Evolutionary conservation across 53 echinoderm and acorn worm genomes (phyloP), one percentile per base, ranked within the genome.

Genomic region (Holothuria scabra): DNA sequence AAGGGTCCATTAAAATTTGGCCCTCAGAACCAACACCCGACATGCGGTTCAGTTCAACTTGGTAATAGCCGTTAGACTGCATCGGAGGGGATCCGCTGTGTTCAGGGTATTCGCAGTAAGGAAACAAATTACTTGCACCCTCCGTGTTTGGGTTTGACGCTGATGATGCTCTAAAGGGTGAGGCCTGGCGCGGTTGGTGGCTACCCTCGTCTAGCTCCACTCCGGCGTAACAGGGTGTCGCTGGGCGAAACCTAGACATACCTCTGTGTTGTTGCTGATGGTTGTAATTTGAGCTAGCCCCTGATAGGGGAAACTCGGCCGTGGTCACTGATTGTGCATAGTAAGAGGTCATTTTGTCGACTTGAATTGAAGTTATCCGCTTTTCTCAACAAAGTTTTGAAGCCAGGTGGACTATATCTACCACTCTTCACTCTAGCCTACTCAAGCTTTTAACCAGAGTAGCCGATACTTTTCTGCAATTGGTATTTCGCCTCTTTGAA

Each of bases 261-360:
- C 82, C 82, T 23, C 82, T 61, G 48, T 81, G 82, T 46, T 81
- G 82, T 16, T 81, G 82, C 23, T 38, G 82, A 46, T 81, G 82
- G 29, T 59, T 61, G 82, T 81, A 81, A 81, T 81, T 81, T 41
- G 82, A 81, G 44, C 82, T 32, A 34, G 82, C 82, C 35, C 82
- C 82, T 25, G 82, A 63, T 33, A 81, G 46, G 62, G 82, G 93
- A 70, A 90, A 93, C 44, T 90, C 90, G 64, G 90, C 83, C 75
- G 85, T 86, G 84, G 90, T 71, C 86, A 90, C 91, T 74, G 93
- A 93, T 88, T 93, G 90, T 46, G 90, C 90, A 80, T 91, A 93
- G 81, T 93, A 93, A 46, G 93, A 93, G 87, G 90, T 93, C 93
- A 93, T 93, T 88, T 41, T 81, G 65, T 28, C 25, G 62, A 28